Evolutionary conservation across 2,797 vertebrate species (phyloP).

Genomic region (Poliocrania exsul): DNA sequence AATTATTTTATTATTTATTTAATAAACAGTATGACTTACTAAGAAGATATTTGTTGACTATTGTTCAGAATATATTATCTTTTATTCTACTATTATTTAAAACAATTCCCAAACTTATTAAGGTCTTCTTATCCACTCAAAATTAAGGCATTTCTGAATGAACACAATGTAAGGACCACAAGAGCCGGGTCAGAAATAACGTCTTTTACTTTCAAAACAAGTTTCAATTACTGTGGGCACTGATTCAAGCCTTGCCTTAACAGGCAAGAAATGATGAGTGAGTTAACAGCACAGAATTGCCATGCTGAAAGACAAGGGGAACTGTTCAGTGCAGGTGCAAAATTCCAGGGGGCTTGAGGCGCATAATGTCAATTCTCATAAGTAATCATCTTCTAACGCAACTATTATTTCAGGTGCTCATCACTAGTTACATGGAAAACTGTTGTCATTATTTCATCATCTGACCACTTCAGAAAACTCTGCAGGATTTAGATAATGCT

Average conservation of each 20-base stretch:
- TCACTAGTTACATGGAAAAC: slow-evolving; percentile 42
- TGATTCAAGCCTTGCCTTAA: slow-evolving; percentile 14
- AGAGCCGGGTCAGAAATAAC: background rate
- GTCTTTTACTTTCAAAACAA: background rate
- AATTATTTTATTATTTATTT: background rate
- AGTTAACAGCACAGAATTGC: slow-evolving; percentile 49
- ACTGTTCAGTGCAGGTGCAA: slow-evolving; percentile 56
- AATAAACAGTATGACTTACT: background rate
- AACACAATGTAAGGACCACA: background rate
- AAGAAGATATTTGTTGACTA: background rate
- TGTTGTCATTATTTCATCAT: slow-evolving; percentile 45
- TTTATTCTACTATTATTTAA: background rate
- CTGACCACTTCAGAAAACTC: slow-evolving; percentile 5
- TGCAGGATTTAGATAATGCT: slow-evolving; percentile 16
- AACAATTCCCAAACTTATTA: background rate
- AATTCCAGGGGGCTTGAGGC: slow-evolving; percentile 16
- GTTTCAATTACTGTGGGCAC: background rate
- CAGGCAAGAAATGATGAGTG: slow-evolving; percentile 57
- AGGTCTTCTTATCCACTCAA: background rate
- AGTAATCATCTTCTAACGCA: slow-evolving; percentile 45
- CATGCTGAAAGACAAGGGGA: slow-evolving; percentile 57
- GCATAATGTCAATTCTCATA: slow-evolving; percentile 26
- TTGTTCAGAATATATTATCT: background rate
- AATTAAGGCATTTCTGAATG: background rate
- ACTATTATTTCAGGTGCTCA: slow-evolving; percentile 54